A percentile compares a stretch with the other conserved stretches of the same genome.
phyloP scores from a whole-genome alignment of 2,113 vertebrate species.

The Mobula birostris region DNA sequence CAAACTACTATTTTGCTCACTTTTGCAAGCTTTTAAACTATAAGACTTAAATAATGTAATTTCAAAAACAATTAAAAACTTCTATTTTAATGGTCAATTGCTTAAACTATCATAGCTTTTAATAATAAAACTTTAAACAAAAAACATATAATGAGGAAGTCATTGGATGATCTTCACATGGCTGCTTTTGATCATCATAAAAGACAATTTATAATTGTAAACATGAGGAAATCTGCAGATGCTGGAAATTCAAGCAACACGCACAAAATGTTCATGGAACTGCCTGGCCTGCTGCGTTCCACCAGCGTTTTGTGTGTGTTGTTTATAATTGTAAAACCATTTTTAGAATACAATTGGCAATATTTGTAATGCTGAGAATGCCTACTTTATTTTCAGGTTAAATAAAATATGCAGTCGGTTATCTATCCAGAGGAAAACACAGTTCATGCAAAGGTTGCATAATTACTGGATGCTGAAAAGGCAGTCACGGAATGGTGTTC shows the following conservation, averaged over 20 bases:
- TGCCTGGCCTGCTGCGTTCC: too few relatives aligned
- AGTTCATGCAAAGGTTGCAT: conserved; percentile 93
- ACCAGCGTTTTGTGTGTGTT: too few relatives aligned
- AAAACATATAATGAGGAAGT: not conserved
- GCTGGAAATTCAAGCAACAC: too few relatives aligned
- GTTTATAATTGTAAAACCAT: not conserved
- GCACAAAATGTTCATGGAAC: too few relatives aligned
- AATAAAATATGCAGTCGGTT: conserved; percentile 88
- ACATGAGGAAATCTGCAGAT: not conserved
- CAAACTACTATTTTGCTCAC: not conserved
- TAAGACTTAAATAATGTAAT: not conserved
- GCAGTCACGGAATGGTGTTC: conserved; percentile 85
- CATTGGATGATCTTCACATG: not conserved
- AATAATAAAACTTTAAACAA: not conserved
- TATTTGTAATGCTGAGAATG: not conserved
- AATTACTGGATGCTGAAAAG: conserved; percentile 94
- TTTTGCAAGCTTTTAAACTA: not conserved
- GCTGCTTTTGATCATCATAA: too few relatives aligned
- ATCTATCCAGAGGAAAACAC: conserved; percentile 83
- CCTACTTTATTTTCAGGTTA: conserved; percentile 63
- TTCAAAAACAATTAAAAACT: not conserved
- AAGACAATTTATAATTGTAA: not conserved
- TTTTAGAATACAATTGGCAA: not conserved
- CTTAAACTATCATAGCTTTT: not conserved
- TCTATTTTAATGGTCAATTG: not conserved